Base-by-base conservation (phyloP, 2,888 invertebrate genomes). In the Craniophora ligustri region DNA sequence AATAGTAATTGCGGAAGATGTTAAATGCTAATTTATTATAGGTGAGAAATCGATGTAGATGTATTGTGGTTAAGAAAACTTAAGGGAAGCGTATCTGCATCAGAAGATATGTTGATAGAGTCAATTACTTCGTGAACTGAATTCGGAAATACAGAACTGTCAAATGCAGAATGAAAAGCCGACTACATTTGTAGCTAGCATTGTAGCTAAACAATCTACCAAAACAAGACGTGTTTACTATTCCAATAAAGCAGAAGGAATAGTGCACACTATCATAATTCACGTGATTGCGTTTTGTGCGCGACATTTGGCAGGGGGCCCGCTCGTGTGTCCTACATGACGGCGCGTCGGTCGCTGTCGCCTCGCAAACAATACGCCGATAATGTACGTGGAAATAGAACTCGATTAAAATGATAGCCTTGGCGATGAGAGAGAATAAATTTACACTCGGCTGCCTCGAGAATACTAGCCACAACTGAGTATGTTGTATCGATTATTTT, bases 351-450 rank as follows among this genome's bases (percentile, higher is more conserved):
- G 32, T 59, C 40, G 40, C 41, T 46, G 67, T 63, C 67, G 31
- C 32, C 23, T 32, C 35, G 18, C 13, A 54, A 46, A 64, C 63
- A 64, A 67, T 67, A 47, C 13, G 40, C 44, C 47, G 44, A 35
- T 67, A 41, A 51, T 45, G 44, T 34, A 30, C 14, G 10, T 45
- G 26, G 34, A 64, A 64, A 67, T 61, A 64, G 62, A 61, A 54
- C 45, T 54, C 54, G 67, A 64, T 61, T 54, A 54, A 54, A 60
- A 67, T 67, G 32, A 67, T 64, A 67, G 67, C 46, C 51, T 62
- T 65, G 66, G 45, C 38, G 57, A 19, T 19, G 42, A 21, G 5
- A 10, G 4, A 8, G 19, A 21, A 18, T 18, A 16, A 23, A 39
- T n/a, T 2, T n/a, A 4, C 26, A 5, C n/a, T 5, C 26, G 5